phyloP scores from a whole-genome alignment of 2,113 vertebrate genomes.

The Tonatia bakeri region DNA sequence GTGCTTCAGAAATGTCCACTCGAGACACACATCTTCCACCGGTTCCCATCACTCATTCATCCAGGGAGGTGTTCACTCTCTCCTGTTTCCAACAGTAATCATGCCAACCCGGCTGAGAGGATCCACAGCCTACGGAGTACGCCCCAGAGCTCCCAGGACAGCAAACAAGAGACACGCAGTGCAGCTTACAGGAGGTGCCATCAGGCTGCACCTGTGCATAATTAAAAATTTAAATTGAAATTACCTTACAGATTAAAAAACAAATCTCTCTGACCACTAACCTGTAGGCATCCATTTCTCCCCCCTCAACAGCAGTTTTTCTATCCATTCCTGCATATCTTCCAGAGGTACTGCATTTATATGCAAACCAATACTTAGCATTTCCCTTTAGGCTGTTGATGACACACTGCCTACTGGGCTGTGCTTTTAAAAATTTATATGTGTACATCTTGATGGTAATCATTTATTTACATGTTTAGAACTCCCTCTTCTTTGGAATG shows the following conservation, averaged over 20 bases:
- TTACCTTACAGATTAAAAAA: background rate
- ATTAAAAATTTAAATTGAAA: background rate
- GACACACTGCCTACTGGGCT: background rate
- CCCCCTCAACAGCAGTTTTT: background rate
- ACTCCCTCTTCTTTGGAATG: background rate
- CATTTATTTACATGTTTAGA: background rate
- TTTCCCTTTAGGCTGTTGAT: background rate
- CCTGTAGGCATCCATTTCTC: background rate
- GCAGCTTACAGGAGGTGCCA: background rate
- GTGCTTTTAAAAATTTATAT: background rate
- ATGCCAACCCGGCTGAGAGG: background rate
- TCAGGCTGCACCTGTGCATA: background rate
- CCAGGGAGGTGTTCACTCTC: background rate
- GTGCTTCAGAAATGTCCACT: background rate
- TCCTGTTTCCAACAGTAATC: background rate
- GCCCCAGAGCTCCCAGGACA: background rate
- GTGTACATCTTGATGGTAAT: background rate
- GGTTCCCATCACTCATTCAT: background rate
- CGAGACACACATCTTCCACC: background rate
- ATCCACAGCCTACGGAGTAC: background rate
- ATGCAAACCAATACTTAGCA: background rate
- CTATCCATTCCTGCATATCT: background rate
- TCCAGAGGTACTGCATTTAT: background rate
- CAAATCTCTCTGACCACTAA: background rate
- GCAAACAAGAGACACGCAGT: background rate